phyloP scores from a whole-genome alignment of 2,888 invertebrate genomes.

The Ferdinandea cuprea region DNA sequence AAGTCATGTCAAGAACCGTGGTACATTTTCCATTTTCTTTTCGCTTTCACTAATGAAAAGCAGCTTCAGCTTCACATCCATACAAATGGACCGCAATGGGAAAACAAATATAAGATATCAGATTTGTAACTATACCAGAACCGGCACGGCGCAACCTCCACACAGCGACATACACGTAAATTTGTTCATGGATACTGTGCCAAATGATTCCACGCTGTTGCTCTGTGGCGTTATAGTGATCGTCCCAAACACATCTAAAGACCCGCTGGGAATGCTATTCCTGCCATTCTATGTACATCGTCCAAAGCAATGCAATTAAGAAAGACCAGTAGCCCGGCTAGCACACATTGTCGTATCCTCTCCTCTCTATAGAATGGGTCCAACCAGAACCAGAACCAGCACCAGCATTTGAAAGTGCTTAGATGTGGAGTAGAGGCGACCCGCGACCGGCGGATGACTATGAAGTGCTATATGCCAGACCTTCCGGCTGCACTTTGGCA shows the following conservation, averaged over 20 bases:
- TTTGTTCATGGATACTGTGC: not conserved
- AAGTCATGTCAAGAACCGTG: conserved; percentile 28
- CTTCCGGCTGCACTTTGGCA: conserved; percentile 54
- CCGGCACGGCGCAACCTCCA: not conserved
- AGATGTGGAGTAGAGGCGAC: too few species aligned
- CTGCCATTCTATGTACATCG: conserved; percentile 37
- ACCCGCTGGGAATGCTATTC: conserved; percentile 25
- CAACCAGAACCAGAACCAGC: too few species aligned
- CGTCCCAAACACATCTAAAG: conserved; percentile 3
- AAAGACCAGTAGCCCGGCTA: conserved; percentile 33
- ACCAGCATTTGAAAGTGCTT: too few species aligned
- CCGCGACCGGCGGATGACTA: not conserved
- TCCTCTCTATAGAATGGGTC: too few species aligned
- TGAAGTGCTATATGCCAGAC: conserved; percentile 30
- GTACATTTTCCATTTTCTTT: conserved; percentile 26
- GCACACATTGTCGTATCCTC: conserved; percentile 10
- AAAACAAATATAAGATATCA: conserved; percentile 43
- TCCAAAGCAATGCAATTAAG: conserved; percentile 54
- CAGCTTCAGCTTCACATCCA: conserved; percentile 17
- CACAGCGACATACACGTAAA: not conserved
- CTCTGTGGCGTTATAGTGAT: not conserved
- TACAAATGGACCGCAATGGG: conserved; percentile 35
- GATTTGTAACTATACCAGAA: conserved; percentile 26
- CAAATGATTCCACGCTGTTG: not conserved
- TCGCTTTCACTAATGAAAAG: conserved; percentile 50